Conservation (phyloP, 2,113 vertebrate genomes). For the Drymodes brunneopygia region DNA sequence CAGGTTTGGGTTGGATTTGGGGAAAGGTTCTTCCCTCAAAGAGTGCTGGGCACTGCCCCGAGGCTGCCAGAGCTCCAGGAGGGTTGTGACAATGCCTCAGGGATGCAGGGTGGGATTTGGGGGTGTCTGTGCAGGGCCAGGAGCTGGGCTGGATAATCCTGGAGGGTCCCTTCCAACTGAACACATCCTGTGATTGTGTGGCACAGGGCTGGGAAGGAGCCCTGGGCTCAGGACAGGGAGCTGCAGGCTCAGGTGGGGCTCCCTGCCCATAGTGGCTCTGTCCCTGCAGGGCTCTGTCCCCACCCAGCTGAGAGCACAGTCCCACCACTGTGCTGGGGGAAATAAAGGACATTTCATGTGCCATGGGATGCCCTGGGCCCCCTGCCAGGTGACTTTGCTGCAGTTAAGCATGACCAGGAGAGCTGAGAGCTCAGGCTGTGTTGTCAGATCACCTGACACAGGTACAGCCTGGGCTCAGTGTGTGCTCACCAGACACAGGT, state of each 20-base stretch:
- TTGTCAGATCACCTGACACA: not conserved
- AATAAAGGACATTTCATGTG: fast-evolving
- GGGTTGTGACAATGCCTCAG: fast-evolving
- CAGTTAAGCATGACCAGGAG: not conserved
- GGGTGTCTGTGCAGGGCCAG: not conserved
- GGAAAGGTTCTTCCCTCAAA: not conserved
- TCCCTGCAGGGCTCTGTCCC: not conserved
- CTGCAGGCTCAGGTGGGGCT: not conserved
- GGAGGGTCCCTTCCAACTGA: not conserved
- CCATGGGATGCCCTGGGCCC: not conserved
- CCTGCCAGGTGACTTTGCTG: not conserved
- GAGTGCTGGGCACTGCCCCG: not conserved
- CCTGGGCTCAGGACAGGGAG: not conserved
- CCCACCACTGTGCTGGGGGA: not conserved
- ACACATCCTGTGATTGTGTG: not conserved
- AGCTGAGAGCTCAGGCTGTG: not conserved
- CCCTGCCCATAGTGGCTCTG: not conserved
- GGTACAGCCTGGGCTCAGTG: no score
- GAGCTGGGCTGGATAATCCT: fast-evolving
- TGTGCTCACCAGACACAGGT: no score
- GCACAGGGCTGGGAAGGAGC: not conserved
- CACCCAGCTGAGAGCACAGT: fast-evolving
- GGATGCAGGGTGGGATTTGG: not conserved
- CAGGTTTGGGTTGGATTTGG: fast-evolving
- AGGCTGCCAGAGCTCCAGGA: not conserved